Base-by-base conservation (phyloP, 2,888 invertebrate species). In the Agrochola litura region DNA sequence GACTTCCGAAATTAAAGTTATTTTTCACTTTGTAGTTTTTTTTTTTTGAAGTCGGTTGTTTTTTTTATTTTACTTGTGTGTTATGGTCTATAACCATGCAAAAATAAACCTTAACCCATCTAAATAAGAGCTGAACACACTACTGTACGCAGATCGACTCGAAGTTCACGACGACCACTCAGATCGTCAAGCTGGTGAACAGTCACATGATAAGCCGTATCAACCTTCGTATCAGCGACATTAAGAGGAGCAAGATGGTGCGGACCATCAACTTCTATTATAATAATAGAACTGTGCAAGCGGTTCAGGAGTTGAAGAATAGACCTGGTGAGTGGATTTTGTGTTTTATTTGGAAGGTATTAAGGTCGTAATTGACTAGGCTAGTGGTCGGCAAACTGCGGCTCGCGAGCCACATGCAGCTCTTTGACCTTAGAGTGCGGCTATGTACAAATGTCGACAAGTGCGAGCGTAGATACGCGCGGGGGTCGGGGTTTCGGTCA, bases 211-310 rank as follows among this genome's bases (percentile, higher is more conserved):
- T 99, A 87, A 99, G 99, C 90, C 98, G 99, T 92, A 98, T 99
- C 88, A 98, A 98, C 58, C 97, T 99, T 63, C 98, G 99, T 76
- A 98, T 99, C 91, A 98, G 99, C 14, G 99, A 99, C 94, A 97
- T 99, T 85, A 99, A 99, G 94, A 97, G 99, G 81, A 99, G 99
- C 76, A 99, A 99, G 97, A 99, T 99, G 99, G 99, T 99, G 76
- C 98, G 99, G 82, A 98, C 99, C 1, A 98, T 99, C 91, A 99
- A 99, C 94, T 98, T 99, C 89, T 99, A 99, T 95, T 99, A 99
- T 96, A 99, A 99, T 94, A 99, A 99, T 94, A 97, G 99, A 75
- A 98, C 98, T 70, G 99, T 99, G 0, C 99, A 99, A 92, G 99
- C 99, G 0, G 99, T 99, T 6, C 99, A 99, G 41, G 99, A 99